phyloP scores from a whole-genome alignment of 1,140 invertebrate species.

The Anastrepha ludens region DNA sequence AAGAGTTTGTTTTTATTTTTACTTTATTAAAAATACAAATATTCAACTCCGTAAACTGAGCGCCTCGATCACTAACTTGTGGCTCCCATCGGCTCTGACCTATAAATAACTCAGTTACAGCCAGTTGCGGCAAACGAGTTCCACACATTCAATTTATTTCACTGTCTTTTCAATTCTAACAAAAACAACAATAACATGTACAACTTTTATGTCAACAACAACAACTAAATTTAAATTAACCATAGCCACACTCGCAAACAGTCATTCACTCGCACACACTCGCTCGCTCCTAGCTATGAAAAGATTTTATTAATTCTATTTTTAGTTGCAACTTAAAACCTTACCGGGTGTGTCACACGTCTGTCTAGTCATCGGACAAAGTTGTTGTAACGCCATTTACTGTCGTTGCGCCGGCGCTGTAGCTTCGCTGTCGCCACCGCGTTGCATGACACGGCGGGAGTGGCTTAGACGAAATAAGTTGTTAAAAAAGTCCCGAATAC shows the following conservation, averaged over 20 bases:
- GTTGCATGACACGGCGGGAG: background rate
- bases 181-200: background rate
- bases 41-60: background rate
- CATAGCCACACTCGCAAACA: background rate
- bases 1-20: too few relatives aligned
- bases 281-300: background rate
- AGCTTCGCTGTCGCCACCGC: background rate
- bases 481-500: background rate
- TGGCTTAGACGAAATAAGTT: background rate
- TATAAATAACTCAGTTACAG: conserved; percentile 46
- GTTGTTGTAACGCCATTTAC: background rate
- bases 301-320: conserved; percentile 36
- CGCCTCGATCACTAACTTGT: background rate
- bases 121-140: conserved; percentile 18
- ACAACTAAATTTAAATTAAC: background rate
- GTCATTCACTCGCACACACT: background rate
- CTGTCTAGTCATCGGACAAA: background rate
- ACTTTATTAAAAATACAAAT: too few relatives aligned
- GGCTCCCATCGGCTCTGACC: background rate
- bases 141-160: conserved; percentile 34
- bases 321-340: conserved; percentile 39
- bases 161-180: conserved; percentile 22
- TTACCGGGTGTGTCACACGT: conserved; percentile 42
- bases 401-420: conserved; percentile 28
- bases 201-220: background rate